Base-by-base conservation (phyloP, 2,888 invertebrate genomes). In the Drosophila longiperda region DNA sequence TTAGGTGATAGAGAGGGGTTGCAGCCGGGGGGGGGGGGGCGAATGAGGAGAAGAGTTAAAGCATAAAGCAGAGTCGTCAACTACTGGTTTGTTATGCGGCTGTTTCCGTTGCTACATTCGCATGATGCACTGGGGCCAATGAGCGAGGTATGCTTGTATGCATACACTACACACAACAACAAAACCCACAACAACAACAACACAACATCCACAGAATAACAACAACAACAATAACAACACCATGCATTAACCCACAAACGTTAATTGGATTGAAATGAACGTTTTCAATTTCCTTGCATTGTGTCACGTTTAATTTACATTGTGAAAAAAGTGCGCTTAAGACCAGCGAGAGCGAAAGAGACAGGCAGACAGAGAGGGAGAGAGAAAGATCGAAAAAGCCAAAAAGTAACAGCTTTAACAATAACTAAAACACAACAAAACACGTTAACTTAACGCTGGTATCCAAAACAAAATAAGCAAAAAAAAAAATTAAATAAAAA, bases 191-290 rank as follows among this genome's bases (percentile, higher is more conserved):
- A 9, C 40, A 59, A 26, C 58, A 54, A 29, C 34, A 58, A 32
- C 54, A 2, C 33, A 42, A 11, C 20, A 42, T 3, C 12, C 20
- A 1, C 6, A 42, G 17, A 17, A 8, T 5, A 33, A 33, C 9
- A 33, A 2, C 33, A 17, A 38, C 36, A 38, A 38, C 38, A 38
- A 8, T 7, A 52, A 53, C 77, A 65, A 61, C 58, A 33, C 61
- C 75, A 82, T 91, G 89, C 91, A 91, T 92, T 91, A 91, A 92
- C 92, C 91, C 90, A 90, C 86, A 91, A 87, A 91, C 89, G 85
- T 90, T 92, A 91, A 91, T 91, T 91, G 91, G 92, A 91, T 91
- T 92, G 78, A 79, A 85, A 87, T 87, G 87, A 82, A 79, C 85
- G 87, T 82, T 82, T 82, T 87, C 80, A 82, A 83, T 80, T 90